Evolutionary conservation across 2,888 invertebrate genomes (phyloP), one percentile per base, ranked within the genome.

Genomic region (Encarsia formosa): DNA sequence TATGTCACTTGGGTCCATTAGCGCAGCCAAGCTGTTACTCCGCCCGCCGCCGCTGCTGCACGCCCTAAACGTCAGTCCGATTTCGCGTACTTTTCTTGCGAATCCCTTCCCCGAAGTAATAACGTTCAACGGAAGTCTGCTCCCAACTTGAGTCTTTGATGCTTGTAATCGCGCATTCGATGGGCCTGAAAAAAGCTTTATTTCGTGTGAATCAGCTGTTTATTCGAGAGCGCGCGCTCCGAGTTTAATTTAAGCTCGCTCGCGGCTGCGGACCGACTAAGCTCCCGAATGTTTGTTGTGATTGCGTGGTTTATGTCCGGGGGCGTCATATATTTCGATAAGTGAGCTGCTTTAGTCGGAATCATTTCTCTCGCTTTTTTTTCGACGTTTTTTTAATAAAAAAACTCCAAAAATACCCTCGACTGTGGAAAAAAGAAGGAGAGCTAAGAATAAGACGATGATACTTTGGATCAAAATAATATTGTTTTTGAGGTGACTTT

Each of bases 1-100:
- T 63, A 64, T 66, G 69, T 68, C 69, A 63, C 63, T 66, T 46
- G 49, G 56, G 48, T 53, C 53, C 60, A 45, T n/a, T n/a, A n/a
- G n/a, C 57, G 59, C 26, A 26, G 26, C 26, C 26, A 11, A 56
- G 59, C 52, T 56, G n/a, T n/a, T n/a, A n/a, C n/a, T n/a, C n/a
- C n/a, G n/a, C n/a, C 62, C 67, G 66, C 67, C 66, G 64, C 60
- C 60, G 60, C 56, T 57, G 6, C 6, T 6, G 26, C 26, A 6
- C 26, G 26, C 26, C 6, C 26, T 26, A 26, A 26, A 26, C 26
- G 26, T 26, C 26, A 26, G 6, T 26, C 26, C 26, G 26, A 26
- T 26, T 26, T 26, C 26, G 26, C 26, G 26, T 11, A 11, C 26
- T 11, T 11, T 26, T 26, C 26, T 26, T 16, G 24, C 46, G n/a